Conservation (phyloP, 2,888 invertebrate species). For the Ormyrus labotus region DNA sequence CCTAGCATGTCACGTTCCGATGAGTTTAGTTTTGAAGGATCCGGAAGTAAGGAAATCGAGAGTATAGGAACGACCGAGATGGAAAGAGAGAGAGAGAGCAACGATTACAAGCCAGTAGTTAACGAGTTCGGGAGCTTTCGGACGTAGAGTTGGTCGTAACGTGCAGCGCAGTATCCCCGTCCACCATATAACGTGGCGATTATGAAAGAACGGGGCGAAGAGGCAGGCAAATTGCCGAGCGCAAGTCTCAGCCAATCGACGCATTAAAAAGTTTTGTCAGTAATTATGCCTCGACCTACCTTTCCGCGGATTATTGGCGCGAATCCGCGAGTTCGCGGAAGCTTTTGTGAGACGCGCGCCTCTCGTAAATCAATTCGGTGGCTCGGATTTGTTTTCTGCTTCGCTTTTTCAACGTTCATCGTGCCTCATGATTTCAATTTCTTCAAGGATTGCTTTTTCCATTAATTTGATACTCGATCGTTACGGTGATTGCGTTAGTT, state of each 20-base stretch:
- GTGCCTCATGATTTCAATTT: constrained; percentile 16
- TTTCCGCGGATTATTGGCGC: constrained; percentile 28
- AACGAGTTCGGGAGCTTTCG: constrained; percentile 58
- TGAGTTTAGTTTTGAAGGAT: constrained; percentile 67
- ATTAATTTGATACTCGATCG: too few species aligned
- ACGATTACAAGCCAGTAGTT: constrained; percentile 55
- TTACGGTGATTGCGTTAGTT: too few species aligned
- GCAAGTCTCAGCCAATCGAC: constrained; percentile 43
- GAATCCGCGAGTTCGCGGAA: background rate
- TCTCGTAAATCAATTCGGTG: constrained; percentile 33
- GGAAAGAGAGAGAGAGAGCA: constrained; percentile 21
- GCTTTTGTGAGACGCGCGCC: background rate
- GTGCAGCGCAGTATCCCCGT: constrained; percentile 50
- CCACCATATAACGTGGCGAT: constrained; percentile 39
- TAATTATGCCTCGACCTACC: constrained; percentile 55
- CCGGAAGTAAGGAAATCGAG: constrained; percentile 68
- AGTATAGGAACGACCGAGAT: constrained; percentile 61
- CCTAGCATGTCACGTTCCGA: constrained; percentile 34
- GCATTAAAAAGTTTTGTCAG: constrained; percentile 58
- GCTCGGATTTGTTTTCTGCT: constrained; percentile 24
- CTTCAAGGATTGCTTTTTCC: too few species aligned
- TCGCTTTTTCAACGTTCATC: constrained; percentile 22
- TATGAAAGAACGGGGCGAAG: background rate
- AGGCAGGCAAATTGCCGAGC: background rate
- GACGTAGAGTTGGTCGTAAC: constrained; percentile 50